Conservation (phyloP, 2,888 invertebrate species). For the Eretmocerus hayati region DNA sequence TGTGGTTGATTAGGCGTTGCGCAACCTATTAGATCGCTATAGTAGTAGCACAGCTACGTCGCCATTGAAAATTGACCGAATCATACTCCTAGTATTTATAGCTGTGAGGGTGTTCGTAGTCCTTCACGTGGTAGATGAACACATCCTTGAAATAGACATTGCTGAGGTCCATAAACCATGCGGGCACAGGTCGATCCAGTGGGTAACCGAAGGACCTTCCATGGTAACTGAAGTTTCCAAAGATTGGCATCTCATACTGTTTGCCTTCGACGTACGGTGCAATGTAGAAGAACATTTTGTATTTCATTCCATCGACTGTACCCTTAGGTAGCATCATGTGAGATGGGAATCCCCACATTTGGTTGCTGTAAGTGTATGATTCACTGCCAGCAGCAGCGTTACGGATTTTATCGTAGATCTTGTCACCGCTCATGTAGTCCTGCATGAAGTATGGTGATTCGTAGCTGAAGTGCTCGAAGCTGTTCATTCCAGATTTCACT, state of each 20-base stretch:
- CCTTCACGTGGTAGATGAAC: slow-evolving; percentile 50
- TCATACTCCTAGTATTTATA: slow-evolving; percentile 3
- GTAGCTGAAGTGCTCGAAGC: slow-evolving; percentile 35
- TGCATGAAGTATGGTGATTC: slow-evolving; percentile 33
- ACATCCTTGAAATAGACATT: slow-evolving; percentile 61
- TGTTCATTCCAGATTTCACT: slow-evolving; percentile 41
- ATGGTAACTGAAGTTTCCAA: slow-evolving; percentile 47
- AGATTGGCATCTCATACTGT: slow-evolving; percentile 48
- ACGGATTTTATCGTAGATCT: slow-evolving; percentile 35
- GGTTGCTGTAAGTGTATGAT: slow-evolving; percentile 37
- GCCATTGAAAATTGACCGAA: background rate
- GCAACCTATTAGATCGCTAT: no score
- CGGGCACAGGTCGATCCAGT: slow-evolving; percentile 59
- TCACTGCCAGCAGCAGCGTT: slow-evolving; percentile 38
- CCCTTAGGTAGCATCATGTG: slow-evolving; percentile 61
- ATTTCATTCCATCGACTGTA: slow-evolving; percentile 57
- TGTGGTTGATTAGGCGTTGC: background rate
- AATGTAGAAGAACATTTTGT: slow-evolving; percentile 57
- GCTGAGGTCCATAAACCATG: slow-evolving; percentile 57
- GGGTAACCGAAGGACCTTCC: slow-evolving; percentile 56
- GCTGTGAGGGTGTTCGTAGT: slow-evolving; percentile 21
- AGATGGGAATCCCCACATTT: slow-evolving; percentile 48
- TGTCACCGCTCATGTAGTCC: slow-evolving; percentile 32
- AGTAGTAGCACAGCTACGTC: background rate
- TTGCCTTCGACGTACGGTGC: slow-evolving; percentile 52